Evolutionary conservation across 2,888 invertebrate genomes (phyloP), one percentile per base, ranked within the genome.

Genomic region (Nymphalis c-album): DNA sequence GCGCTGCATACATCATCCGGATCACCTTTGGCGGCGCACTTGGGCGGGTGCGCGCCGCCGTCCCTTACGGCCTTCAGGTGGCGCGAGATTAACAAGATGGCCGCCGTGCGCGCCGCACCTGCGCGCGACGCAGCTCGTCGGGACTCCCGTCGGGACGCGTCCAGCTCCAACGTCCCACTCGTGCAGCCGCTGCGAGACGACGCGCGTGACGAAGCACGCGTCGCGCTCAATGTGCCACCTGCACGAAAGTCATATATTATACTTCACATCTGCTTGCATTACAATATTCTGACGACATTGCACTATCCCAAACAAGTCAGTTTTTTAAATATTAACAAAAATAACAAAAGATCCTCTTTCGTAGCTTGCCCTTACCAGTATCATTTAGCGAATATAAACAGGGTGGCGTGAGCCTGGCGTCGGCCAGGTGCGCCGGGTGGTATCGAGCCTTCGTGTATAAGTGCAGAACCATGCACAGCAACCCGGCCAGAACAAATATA

Each of bases 1-100:
- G 83, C 85, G 85, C 57, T 57, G 57, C 91, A 86, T 88, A 88
- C 91, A 91, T 94, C 87, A 87, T 91, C 90, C 89, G 85, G 87
- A 87, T 93, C 92, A 92, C 92, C 92, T 92, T 92, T 90, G 91
- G 92, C 93, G 92, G 91, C 91, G 91, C 90, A 91, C 90, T 90
- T 90, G 78, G 86, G 87, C 88, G 90, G 89, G 91, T 89, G 92
- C 88, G 91, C 90, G 90, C 90, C 90, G 91, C 91, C 91, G 84
- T 86, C 88, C 86, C 87, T 86, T 89, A 93, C 92, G 92, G 94
- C 93, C 91, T 92, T 92, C 90, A 96, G 95, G 93, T 96, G 96
- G 94, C 96, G 96, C 94, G 97, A 97, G 94, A 97, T 96, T 94
- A 97, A 96, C 96, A 97, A 96, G 96, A 97, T 96, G 96, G 97